Evolutionary conservation across 2,888 invertebrate species (phyloP), one percentile per base, ranked within the genome.

Genomic region (Phorcus lineatus): DNA sequence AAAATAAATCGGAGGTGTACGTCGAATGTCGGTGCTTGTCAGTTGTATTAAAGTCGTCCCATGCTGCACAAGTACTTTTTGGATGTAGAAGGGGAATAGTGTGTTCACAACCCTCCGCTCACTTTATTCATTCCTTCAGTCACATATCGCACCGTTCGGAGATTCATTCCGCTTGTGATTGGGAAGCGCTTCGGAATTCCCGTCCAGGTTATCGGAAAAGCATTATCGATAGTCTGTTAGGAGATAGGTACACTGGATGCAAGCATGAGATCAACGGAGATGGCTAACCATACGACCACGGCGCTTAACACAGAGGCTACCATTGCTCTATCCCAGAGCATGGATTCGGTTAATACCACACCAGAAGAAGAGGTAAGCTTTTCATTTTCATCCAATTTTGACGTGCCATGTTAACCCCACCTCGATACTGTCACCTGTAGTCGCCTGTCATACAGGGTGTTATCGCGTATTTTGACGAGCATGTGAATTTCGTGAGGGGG

Each of bases 261-360:
- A 47, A 79, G 40, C 70, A 84, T 84, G 84, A 81, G 84, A 84
- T 84, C 84, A 75, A 84, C 82, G 54, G 86, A 87, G 17, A 86
- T 86, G 84, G 84, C 86, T 9, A 70, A 78, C 13, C 80, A 81
- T 62, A 82, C 79, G 24, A 77, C 79, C 53, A 79, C 80, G 11
- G 84, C 82, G 36, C 82, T 90, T 36, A 88, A 87, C 92, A 95
- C 95, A 94, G 95, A 95, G 93, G 95, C 95, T 88, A 94, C 95
- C 88, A 95, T 95, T 93, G 96, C 97, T 92, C 92, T 94, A 74
- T 97, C 97, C 93, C 98, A 98, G 94, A 98, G 97, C 95, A 98
- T 98, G 97, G 98, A 98, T 95, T 98, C 97, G 91, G 98, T 98
- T 93, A 98, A 98, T 95, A 97, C 97, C 96, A 96, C 97, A 93